These are phyloP conservation scores for Corella eumyota DNA, from an alignment of 23 tunicate species.

Conservation along the genomic window DNA sequence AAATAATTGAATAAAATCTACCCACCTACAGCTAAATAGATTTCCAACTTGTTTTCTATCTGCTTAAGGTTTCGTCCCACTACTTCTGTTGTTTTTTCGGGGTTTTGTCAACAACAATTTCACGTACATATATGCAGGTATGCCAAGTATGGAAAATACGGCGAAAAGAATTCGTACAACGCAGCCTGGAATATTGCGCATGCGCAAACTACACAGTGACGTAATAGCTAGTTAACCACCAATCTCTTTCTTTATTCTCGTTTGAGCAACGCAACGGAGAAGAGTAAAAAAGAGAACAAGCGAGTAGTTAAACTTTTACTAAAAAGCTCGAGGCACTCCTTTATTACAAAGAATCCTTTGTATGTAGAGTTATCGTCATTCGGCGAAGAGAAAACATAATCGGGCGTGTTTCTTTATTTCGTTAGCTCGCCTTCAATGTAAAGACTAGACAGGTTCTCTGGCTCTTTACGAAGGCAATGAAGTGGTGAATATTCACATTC, in stretches of 20 bases:
- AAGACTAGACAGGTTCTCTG: no score
- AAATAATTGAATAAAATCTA: conserved; percentile 7
- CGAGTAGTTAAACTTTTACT: conserved; percentile 5
- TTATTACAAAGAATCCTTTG: conserved; percentile 35
- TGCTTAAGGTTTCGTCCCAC: no score
- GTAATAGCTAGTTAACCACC: conserved; percentile 53
- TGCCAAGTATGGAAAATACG: conserved; percentile 78
- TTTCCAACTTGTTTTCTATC: no score
- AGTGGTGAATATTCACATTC: no score
- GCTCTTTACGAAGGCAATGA: no score
- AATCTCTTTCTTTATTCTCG: no score
- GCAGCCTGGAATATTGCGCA: conserved; percentile 67
- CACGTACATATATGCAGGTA: conserved; percentile 38
- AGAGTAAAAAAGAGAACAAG: conserved; percentile 23
- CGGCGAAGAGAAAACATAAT: no score
- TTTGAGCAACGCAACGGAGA: conserved; percentile 1
- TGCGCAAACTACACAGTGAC: conserved; percentile 80
- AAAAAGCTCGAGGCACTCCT: conserved; percentile 40
- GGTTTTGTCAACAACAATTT: conserved; percentile 8
- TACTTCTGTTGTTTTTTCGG: no score
- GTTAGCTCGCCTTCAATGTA: no score
- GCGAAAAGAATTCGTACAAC: conserved; percentile 67
- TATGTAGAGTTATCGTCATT: no score
- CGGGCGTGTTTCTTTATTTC: no score
- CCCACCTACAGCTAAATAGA: conserved; percentile 19